These are phyloP conservation scores for Siniperca undulata DNA, from an alignment of 2,797 vertebrate species.

Conservation along the genomic window DNA sequence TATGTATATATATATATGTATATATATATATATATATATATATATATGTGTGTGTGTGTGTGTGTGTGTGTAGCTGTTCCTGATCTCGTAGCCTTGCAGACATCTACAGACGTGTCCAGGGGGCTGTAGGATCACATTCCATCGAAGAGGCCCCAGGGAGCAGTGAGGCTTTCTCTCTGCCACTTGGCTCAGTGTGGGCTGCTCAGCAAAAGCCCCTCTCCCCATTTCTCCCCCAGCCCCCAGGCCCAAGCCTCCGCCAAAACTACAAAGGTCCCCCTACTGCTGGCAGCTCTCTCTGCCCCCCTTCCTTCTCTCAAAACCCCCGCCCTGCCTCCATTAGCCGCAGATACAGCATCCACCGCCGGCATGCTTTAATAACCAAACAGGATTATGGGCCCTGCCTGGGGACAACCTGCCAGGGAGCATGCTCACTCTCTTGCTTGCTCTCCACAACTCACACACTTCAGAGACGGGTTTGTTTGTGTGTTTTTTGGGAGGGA, in stretches of 20 bases:
- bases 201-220: slow-evolving; percentile 66
- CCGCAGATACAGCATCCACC: slow-evolving; percentile 87
- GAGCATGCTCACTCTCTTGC: slow-evolving; percentile 81
- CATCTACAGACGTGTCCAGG: slow-evolving; percentile 85
- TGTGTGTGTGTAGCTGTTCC: slow-evolving; percentile 66
- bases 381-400: slow-evolving; percentile 89
- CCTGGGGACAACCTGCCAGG: slow-evolving; percentile 85
- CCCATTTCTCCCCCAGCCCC: slow-evolving; percentile 61
- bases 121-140: slow-evolving; percentile 87
- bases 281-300: slow-evolving; percentile 82
- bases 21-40: background rate
- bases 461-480: slow-evolving; percentile 78
- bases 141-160: slow-evolving; percentile 87
- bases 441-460: slow-evolving; percentile 78
- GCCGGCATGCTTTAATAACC: slow-evolving; percentile 89
- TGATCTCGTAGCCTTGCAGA: slow-evolving; percentile 81
- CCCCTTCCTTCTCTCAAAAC: slow-evolving; percentile 77
- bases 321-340: slow-evolving; percentile 86
- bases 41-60: slow-evolving; percentile 48
- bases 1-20: background rate
- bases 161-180: slow-evolving; percentile 81
- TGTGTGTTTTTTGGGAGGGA: slow-evolving; percentile 73
- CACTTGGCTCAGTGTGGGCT: slow-evolving; percentile 83
- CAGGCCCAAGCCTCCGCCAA: slow-evolving; percentile 84
- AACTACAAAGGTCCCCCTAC: slow-evolving; percentile 88